Base-by-base conservation (phyloP, 1,140 invertebrate genomes). In the Papilio aristodemus region DNA sequence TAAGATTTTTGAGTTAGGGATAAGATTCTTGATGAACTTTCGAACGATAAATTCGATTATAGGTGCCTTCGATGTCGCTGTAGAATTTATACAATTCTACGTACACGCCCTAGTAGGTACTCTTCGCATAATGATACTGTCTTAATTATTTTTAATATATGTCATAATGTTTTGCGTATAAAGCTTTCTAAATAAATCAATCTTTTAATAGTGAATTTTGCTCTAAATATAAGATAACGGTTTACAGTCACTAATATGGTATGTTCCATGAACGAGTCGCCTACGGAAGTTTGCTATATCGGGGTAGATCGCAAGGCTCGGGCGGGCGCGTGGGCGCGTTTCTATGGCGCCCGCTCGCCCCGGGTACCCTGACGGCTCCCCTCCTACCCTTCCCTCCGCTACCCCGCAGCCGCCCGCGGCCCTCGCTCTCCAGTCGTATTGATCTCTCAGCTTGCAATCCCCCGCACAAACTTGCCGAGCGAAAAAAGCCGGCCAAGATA, bases 291-390 rank as follows among this genome's bases (percentile, higher is more conserved):
- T 57, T 72, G 75, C 78, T 86, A 83, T 83, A 84, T 84, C 70
- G 78, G 80, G 80, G 72, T 71, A 64, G 72, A 60, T 75, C 68
- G 70, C 71, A 70, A 73, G 80, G 74, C 77, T 73, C 64, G 78
- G 77, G 75, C 76, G 69, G 77, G 80, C 75, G 84, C 84, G 88
- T 89, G 83, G 88, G 86, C 81, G 86, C 71, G 85, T 89, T 69
- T 71, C 75, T 80, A 87, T 87, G 78, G 81, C 66, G 73, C 75
- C 79, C 54, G 36, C 43, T 27, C 69, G 8, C 38, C 72, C 66
- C 67, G 58, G 54, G 39, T 38, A 70, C 67, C 67, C 69, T 27
- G 71, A 39, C 69, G 38, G 38, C 63, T 37, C 69, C 43, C 58
- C 25, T 19, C 57, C 22, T 43, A 9, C 10, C 13, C 10, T 11